Conservation (phyloP, 2,113 vertebrate genomes). For the Epinephelus fuscoguttatus region DNA sequence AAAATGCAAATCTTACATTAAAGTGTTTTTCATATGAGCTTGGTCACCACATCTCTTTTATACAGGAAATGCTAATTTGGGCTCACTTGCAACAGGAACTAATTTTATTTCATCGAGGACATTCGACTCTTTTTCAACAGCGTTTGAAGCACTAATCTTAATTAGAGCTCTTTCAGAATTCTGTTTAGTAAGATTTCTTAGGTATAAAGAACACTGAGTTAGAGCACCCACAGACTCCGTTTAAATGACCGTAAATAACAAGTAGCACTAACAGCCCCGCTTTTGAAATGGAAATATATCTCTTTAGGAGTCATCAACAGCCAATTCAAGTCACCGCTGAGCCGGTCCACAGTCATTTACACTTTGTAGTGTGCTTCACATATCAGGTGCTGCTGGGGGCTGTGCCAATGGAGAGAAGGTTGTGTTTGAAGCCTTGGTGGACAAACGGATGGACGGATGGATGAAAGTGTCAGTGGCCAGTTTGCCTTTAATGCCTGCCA, state of each 20-base stretch:
- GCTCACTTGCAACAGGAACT: conserved; percentile 35
- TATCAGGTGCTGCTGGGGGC: conserved; percentile 31
- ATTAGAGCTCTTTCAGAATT: conserved; percentile 51
- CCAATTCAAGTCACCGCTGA: conserved; percentile 37
- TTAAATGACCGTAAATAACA: conserved; percentile 38
- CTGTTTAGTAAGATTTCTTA: conserved; percentile 10
- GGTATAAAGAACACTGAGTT: conserved; percentile 8
- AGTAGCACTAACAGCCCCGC: conserved; percentile 31
- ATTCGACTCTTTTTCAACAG: background rate
- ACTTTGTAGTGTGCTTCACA: conserved; percentile 47
- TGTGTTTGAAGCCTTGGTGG: conserved; percentile 31
- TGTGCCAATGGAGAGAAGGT: conserved; percentile 28
- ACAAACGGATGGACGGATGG: conserved; percentile 30
- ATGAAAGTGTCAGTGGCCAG: conserved; percentile 16
- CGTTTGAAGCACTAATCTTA: conserved; percentile 25
- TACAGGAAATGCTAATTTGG: conserved; percentile 15
- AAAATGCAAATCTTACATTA: conserved; percentile 18
- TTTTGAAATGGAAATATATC: conserved; percentile 54
- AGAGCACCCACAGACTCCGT: background rate
- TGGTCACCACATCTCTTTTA: conserved; percentile 31
- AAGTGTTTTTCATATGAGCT: conserved; percentile 31
- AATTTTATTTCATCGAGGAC: conserved; percentile 8
- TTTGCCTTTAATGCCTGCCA: conserved; percentile 32
- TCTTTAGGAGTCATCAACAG: conserved; percentile 44
- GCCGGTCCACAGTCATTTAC: conserved; percentile 29